These are phyloP conservation scores for Pseudolaguvia tuberculata DNA, from an alignment of 2,113 vertebrate genomes.

Conservation along the genomic window DNA sequence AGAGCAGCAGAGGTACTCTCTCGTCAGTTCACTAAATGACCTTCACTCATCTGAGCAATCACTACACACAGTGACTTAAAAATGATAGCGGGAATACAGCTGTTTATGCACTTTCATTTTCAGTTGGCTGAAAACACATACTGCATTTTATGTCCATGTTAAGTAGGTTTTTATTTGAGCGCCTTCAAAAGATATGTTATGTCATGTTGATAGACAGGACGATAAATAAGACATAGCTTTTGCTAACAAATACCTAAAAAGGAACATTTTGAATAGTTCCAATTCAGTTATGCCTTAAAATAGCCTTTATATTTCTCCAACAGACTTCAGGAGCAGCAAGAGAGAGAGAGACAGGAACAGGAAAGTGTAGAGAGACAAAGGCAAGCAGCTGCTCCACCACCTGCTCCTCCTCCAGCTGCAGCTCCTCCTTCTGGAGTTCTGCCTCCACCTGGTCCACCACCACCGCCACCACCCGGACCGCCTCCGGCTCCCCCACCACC, in stretches of 20 bases:
- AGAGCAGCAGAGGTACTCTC: conserved; percentile 75
- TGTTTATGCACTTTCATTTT: background rate
- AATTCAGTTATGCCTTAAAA: background rate
- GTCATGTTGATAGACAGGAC: background rate
- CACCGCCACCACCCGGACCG: conserved; percentile 62
- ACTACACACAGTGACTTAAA: background rate
- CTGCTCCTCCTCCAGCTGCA: conserved; percentile 42
- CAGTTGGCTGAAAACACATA: background rate
- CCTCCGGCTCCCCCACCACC: conserved; percentile 57
- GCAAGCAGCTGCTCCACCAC: conserved; percentile 61
- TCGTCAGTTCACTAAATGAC: background rate
- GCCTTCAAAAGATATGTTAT: background rate
- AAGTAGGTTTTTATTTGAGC: background rate
- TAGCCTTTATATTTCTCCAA: conserved; percentile 7
- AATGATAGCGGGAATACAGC: background rate
- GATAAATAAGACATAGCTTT: background rate
- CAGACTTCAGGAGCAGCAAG: conserved; percentile 58
- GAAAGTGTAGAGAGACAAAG: conserved; percentile 63
- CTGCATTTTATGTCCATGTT: background rate
- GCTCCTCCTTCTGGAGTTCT: conserved; percentile 58
- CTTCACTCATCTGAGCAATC: background rate
- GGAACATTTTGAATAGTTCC: background rate
- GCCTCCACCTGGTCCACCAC: conserved; percentile 67
- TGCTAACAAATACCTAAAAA: background rate
- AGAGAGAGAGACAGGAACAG: conserved; percentile 55